These are phyloP conservation scores for Nibea coibor DNA, from an alignment of 2,113 vertebrate species.

Conservation along the genomic window DNA sequence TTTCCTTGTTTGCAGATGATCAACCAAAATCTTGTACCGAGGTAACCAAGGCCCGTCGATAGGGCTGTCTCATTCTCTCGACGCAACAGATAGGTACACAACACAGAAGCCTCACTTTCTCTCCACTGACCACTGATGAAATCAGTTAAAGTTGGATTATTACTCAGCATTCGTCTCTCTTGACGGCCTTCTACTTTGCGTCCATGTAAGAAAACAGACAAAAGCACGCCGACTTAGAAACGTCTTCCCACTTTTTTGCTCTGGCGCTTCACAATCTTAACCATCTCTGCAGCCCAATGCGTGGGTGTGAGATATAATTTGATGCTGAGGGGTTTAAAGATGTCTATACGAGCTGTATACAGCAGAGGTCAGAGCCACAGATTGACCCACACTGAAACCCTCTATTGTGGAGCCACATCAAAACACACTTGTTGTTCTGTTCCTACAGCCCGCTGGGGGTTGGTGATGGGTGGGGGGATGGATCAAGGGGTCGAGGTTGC, in stretches of 20 bases:
- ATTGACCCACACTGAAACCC: constrained; percentile 56
- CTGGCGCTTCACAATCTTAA: background rate
- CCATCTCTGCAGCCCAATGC: background rate
- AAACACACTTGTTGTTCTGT: constrained; percentile 70
- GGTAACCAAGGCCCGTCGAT: no score
- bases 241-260: background rate
- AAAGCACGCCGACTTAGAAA: background rate
- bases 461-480: constrained; percentile 24
- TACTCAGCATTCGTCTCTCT: background rate
- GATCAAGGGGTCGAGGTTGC: constrained; percentile 58
- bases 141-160: background rate
- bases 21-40: no score
- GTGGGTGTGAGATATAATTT: constrained; percentile 56
- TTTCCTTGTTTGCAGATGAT: no score
- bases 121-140: no score
- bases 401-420: constrained; percentile 71
- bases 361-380: constrained; percentile 50
- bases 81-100: no score
- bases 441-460: constrained; percentile 26
- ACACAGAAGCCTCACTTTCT: no score
- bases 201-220: background rate
- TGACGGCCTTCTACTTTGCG: background rate
- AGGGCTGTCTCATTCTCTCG: no score
- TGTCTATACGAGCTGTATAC: constrained; percentile 38
- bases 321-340: constrained; percentile 13